phyloP scores from a whole-genome alignment of 2,797 vertebrate genomes.

The Graptemys geographica region DNA sequence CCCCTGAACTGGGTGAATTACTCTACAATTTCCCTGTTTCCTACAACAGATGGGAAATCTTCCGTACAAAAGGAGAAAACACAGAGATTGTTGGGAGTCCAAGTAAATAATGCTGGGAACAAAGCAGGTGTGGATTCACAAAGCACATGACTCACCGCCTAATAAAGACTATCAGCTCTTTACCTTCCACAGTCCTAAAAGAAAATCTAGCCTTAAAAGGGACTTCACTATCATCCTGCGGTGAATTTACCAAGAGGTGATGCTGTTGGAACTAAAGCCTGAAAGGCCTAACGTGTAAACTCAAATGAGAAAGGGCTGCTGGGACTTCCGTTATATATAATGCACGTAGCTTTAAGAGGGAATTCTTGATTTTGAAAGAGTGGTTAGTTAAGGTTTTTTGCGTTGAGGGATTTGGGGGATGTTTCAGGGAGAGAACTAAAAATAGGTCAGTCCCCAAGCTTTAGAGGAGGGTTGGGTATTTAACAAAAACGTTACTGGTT shows the following conservation, averaged over 20 bases:
- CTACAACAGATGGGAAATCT: too few relatives aligned
- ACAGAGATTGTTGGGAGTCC: not conserved
- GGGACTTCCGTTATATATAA: not conserved
- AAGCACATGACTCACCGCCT: not conserved
- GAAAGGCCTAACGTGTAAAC: not conserved
- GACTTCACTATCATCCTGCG: too few relatives aligned
- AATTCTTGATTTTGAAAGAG: not conserved
- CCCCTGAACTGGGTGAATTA: not conserved
- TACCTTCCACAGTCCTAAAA: not conserved
- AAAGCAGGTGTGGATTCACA: not conserved
- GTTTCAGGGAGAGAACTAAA: not conserved
- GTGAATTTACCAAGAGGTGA: not conserved
- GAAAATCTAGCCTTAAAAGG: not conserved
- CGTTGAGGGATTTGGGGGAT: not conserved
- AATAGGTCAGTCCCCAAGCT: not conserved
- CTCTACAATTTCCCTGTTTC: not conserved
- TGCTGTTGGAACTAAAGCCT: not conserved
- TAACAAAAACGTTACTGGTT: not conserved
- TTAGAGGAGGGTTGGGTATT: not conserved
- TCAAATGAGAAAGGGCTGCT: not conserved
- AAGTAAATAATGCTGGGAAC: not conserved
- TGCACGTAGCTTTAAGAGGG: not conserved
- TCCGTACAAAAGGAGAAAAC: too few relatives aligned
- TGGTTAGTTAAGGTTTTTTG: fast-evolving
- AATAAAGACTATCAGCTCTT: not conserved